phyloP scores from a whole-genome alignment of 2,797 vertebrate species.

The Streptopelia turtur region DNA sequence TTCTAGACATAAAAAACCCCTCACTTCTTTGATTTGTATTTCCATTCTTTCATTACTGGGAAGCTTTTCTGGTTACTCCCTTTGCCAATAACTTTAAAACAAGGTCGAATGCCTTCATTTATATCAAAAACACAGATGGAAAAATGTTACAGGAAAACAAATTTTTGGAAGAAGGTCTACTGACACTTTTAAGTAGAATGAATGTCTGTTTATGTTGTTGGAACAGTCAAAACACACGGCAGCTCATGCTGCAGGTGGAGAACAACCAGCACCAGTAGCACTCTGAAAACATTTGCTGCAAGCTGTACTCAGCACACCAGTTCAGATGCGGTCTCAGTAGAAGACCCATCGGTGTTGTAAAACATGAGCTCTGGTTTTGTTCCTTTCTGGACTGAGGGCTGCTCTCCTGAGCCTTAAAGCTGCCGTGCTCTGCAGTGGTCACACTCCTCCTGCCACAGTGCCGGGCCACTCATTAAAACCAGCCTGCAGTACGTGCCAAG shows the following conservation, averaged over 20 bases:
- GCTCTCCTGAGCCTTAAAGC: not conserved
- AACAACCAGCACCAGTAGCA: not conserved
- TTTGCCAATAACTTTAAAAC: not conserved
- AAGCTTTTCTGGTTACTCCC: not conserved
- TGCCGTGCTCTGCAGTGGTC: not conserved
- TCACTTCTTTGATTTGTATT: not conserved
- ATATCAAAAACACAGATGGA: not conserved
- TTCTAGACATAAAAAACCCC: not conserved
- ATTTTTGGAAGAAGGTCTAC: not conserved
- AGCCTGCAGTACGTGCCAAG: not conserved
- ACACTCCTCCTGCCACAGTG: not conserved
- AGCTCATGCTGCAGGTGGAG: not conserved
- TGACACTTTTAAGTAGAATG: not conserved
- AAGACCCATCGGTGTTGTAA: not conserved
- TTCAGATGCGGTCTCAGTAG: not conserved
- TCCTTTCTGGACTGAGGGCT: not conserved
- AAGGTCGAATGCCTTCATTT: not conserved
- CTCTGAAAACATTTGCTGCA: not conserved
- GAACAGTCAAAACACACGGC: not conserved
- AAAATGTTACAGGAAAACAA: not conserved
- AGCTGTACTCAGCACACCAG: not conserved
- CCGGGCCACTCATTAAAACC: not conserved
- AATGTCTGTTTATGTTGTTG: not conserved
- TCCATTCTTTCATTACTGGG: not conserved
- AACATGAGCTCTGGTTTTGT: not conserved